Conservation (phyloP, 1,140 invertebrate genomes). For the Hydropsyche tenuis region DNA sequence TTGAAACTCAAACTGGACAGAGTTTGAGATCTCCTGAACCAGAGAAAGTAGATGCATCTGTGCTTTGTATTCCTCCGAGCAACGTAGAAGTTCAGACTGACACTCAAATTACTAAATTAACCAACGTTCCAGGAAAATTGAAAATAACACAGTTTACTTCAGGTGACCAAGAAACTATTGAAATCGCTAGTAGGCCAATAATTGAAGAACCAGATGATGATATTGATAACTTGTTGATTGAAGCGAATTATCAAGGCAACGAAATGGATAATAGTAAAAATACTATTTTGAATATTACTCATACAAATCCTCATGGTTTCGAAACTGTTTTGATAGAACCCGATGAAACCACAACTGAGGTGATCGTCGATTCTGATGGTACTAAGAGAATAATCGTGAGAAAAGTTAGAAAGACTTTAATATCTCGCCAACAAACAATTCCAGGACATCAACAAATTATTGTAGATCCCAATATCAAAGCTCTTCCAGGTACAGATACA, state of each 20-base stretch:
- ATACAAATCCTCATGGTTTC: constrained; percentile 74
- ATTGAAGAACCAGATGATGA: constrained; percentile 62
- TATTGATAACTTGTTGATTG: constrained; percentile 68
- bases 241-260: constrained; percentile 72
- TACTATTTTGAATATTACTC: constrained; percentile 70
- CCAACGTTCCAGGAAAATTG: constrained; percentile 68
- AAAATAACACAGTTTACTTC: constrained; percentile 71
- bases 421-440: constrained; percentile 63
- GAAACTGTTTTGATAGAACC: constrained; percentile 80
- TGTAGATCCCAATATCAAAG: constrained; percentile 53
- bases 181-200: constrained; percentile 74
- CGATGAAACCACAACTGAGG: constrained; percentile 78
- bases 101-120: constrained; percentile 56
- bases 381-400: constrained; percentile 79
- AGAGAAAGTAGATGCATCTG: constrained; percentile 56
- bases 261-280: constrained; percentile 58
- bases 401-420: constrained; percentile 67
- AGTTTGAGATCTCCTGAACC: constrained; percentile 55
- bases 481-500: constrained; percentile 62
- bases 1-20: constrained; percentile 67
- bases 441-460: constrained; percentile 59
- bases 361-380: constrained; percentile 81
- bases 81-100: constrained; percentile 70
- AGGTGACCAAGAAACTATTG: constrained; percentile 76
- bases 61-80: constrained; percentile 61